Evolutionary conservation across 2,113 vertebrate genomes (phyloP).

Genomic region (Crotalus helleri): DNA sequence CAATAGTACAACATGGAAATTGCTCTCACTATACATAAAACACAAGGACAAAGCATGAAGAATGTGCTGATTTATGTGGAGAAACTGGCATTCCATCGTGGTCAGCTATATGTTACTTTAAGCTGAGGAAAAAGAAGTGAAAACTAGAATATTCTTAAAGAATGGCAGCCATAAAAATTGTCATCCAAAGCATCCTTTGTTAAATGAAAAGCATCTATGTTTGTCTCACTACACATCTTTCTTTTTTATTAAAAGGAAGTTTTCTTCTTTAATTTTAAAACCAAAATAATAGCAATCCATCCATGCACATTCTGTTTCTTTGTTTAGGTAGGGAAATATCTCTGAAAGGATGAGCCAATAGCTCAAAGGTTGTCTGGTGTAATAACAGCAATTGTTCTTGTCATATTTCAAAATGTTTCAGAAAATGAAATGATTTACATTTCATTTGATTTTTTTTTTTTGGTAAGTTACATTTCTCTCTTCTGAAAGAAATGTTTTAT

Average conservation of each 20-base stretch:
- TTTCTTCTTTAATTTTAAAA: neutral
- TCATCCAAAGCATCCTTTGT: neutral
- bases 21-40: neutral
- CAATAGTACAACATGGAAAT: neutral
- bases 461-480: neutral
- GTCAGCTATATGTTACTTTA: neutral
- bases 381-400: neutral
- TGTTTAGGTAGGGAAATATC: neutral
- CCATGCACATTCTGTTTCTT: neutral
- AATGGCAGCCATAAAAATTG: neutral
- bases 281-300: neutral
- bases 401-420: neutral
- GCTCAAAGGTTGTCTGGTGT: neutral
- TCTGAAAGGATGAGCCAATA: neutral
- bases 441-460: neutral
- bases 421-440: neutral
- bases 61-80: neutral
- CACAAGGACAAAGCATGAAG: neutral
- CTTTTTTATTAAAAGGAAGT: neutral
- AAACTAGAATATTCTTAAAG: neutral
- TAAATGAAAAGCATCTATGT: neutral
- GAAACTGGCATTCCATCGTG: neutral
- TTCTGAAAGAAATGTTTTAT: neutral
- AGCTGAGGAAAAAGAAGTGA: neutral
- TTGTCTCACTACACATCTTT: neutral